Conservation (phyloP, 1,140 invertebrate genomes). For the Dendroctonus valens region DNA sequence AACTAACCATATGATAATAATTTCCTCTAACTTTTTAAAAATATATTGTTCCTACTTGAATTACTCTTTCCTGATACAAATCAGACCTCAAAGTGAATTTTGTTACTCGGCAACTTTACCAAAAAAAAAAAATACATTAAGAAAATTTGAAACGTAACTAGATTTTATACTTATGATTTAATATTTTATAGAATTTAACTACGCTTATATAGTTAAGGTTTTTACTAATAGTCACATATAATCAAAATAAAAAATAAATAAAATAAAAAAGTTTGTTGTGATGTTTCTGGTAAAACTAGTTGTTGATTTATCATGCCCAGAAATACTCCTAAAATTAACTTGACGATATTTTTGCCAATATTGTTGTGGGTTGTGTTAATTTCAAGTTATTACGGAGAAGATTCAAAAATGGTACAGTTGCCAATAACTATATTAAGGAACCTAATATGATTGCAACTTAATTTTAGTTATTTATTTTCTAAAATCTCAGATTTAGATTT, state of each 20-base stretch:
- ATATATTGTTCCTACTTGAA: slow-evolving; percentile 2
- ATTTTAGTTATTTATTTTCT: slow-evolving; percentile 35
- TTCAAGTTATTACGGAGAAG: no score
- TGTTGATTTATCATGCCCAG: no score
- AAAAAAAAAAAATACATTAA: slow-evolving; percentile 3
- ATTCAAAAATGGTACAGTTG: slow-evolving; percentile 19
- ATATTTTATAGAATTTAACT: no score
- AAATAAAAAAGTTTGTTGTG: slow-evolving; percentile 2
- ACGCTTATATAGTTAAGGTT: not conserved
- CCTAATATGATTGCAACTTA: slow-evolving; percentile 11
- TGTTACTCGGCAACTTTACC: not conserved
- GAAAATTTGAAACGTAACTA: not conserved
- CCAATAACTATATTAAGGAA: slow-evolving; percentile 22
- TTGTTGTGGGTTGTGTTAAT: no score
- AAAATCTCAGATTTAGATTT: slow-evolving; percentile 31
- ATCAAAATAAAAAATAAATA: not conserved
- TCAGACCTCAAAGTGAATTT: slow-evolving; percentile 6
- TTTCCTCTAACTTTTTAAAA: not conserved
- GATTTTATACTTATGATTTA: not conserved
- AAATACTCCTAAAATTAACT: no score
- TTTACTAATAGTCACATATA: not conserved
- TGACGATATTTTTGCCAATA: no score
- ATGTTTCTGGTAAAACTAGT: no score
- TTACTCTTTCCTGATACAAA: slow-evolving; percentile 1
- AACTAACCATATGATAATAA: not conserved